A percentile compares a stretch with the other conserved stretches of the same genome.
Conservation (phyloP, 2,888 invertebrate genomes). For the Didymodactylos carnosus region DNA sequence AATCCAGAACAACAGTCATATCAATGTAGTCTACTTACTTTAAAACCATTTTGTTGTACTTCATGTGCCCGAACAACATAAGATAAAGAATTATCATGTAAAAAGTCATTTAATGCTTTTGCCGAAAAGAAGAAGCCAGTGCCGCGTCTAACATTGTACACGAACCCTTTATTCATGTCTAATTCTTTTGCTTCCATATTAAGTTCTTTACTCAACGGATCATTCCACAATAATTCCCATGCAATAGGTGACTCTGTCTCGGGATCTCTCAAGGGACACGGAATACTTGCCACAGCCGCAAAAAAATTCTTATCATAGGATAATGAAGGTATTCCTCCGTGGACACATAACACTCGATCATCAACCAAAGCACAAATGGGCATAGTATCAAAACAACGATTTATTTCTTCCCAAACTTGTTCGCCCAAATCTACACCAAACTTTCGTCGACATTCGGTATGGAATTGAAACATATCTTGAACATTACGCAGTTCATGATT, state of each 20-base stretch:
- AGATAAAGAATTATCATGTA: constrained; percentile 46
- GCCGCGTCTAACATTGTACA: constrained; percentile 46
- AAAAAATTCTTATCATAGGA: constrained; percentile 26
- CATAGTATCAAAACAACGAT: constrained; percentile 50
- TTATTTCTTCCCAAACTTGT: constrained; percentile 50
- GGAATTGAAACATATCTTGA: constrained; percentile 53
- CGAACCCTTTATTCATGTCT: constrained; percentile 42
- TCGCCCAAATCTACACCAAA: constrained; percentile 47
- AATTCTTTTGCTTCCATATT: constrained; percentile 18
- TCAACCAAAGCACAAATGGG: constrained; percentile 48
- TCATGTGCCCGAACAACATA: constrained; percentile 56
- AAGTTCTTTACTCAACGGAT: constrained; percentile 43
- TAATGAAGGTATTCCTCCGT: constrained; percentile 57
- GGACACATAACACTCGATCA: constrained; percentile 54
- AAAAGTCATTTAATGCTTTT: constrained; percentile 48
- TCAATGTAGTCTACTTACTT: constrained; percentile 36
- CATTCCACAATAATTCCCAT: constrained; percentile 62
- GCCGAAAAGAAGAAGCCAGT: constrained; percentile 53
- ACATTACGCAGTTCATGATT: constrained; percentile 57
- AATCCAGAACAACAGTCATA: not conserved
- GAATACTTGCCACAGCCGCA: constrained; percentile 46
- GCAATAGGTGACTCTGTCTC: constrained; percentile 50
- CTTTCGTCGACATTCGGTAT: constrained; percentile 48
- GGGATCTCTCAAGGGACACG: constrained; percentile 45
- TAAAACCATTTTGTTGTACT: constrained; percentile 50